Evolutionary conservation across 2,888 invertebrate genomes (phyloP), one percentile per base, ranked within the genome.

Genomic region (Hesperia comma): DNA sequence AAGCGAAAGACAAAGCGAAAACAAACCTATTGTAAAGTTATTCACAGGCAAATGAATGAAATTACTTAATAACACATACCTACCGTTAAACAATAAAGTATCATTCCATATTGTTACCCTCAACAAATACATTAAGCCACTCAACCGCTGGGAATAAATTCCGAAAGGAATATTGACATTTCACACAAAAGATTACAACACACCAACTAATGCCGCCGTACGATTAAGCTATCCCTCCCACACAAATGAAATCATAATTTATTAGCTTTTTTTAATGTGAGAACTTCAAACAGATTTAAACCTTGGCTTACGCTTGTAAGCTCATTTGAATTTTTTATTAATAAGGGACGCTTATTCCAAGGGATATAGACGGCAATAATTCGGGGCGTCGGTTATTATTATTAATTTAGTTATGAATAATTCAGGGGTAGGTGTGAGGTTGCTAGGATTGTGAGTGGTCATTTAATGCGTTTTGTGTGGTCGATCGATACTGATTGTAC

Each of bases 311-410:
- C 85, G 77, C 71, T 49, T 82, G 88, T 90, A 90, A 86, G 79
- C 86, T 78, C 84, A 90, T 90, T 91, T 88, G 87, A 90, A 85
- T 90, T 90, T 91, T 92, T 92, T 92, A 91, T 91, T 91, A 90
- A 88, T 89, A 86, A 77, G 69, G 64, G 76, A 70, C 75, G 80
- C 77, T 77, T 82, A 80, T 76, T 75, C 70, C 75, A 76, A 74
- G 81, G 75, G 64, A 76, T 78, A 79, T 79, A 77, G 78, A 77
- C 70, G 67, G 75, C 32, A 19, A 40, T 49, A 41, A 53, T 53
- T 32, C 51, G 19, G 41, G 26, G 51, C 51, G 74, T 74, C 82
- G 83, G 84, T 84, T 87, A 85, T 84, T 86, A 86, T 84, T 88
- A 89, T 85, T 90, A 90, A 91, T 89, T 88, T 86, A 75, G 81